A percentile compares a stretch with the other conserved stretches of the same genome.
These are phyloP conservation scores for Argyra leucocephala DNA, from an alignment of 2,888 invertebrate genomes.

Conservation along the genomic window DNA sequence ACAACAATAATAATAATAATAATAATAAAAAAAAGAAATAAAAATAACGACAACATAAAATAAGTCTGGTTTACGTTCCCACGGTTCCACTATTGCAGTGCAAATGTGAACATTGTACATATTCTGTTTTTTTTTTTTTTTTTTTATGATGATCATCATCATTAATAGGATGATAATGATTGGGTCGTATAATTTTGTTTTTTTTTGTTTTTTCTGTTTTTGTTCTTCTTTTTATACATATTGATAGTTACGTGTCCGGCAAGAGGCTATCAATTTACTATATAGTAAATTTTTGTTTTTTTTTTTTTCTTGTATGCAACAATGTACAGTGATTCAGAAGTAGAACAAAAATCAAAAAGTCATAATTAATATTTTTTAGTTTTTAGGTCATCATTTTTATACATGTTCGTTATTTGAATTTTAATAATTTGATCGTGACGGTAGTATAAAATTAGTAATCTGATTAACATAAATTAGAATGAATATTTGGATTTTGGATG, in stretches of 20 bases:
- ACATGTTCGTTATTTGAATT: too few species aligned
- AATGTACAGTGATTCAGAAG: too few species aligned
- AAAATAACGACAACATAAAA: background rate
- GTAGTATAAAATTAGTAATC: too few species aligned
- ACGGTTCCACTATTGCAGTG: conserved; percentile 2
- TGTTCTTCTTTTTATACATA: background rate
- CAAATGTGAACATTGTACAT: background rate
- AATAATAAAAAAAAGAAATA: background rate
- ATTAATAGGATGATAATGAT: conserved; percentile 1
- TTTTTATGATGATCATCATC: background rate
- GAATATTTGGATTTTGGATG: too few species aligned
- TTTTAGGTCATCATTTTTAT: too few species aligned
- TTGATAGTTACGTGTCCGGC: conserved; percentile 3
- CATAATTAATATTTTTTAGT: too few species aligned
- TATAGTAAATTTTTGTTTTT: background rate
- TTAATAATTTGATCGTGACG: too few species aligned
- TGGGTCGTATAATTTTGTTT: background rate
- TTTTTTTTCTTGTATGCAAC: background rate
- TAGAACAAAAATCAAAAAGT: too few species aligned
- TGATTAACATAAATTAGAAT: too few species aligned
- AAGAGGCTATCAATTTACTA: background rate
- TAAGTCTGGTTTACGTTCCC: conserved; percentile 2
- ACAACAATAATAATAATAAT: background rate
- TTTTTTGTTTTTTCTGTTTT: background rate
- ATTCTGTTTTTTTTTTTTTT: background rate